Evolutionary conservation across 2,888 invertebrate genomes (phyloP), one percentile per base, ranked within the genome.

Genomic region (Troglohyphantes excavatus): DNA sequence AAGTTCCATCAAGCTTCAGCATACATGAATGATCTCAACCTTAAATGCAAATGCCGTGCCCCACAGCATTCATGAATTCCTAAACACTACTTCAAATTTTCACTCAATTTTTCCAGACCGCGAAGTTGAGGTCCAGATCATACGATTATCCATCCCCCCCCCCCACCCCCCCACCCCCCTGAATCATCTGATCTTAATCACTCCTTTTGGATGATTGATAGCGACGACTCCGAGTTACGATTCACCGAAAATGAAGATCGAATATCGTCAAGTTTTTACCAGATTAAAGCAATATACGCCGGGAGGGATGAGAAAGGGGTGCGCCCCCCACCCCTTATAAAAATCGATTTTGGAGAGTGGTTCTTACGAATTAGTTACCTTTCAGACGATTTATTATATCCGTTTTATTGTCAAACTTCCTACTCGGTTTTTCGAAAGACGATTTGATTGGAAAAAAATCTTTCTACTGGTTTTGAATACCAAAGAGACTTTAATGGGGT

Each of bases 241-340:
- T 53, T 53, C 53, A 53, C 53, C 53, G 17, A 53, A 53, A 53
- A 53, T 53, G 53, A 53, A 53, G 53, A 53, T 53, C 53, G 53
- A 53, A 53, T n/a, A 53, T 53, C 13, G n/a, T 17, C 13, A n/a
- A 53, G 53, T n/a, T 53, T 53, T 6, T 53, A 53, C 53, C 17
- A 13, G 13, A 53, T 53, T 53, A 53, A 6, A 53, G 53, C 0
- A 53, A 13, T 53, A 33, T 33, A 3, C 33, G 33, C 33, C 33
- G 3, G 3, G 33, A 9, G 33, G 33, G 33, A 33, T 6, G 33
- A 53, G n/a, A 17, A 53, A 53, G 53, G n/a, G 53, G 17, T 17
- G 53, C 1, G 46, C 46, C 11, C 3, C 13, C 13, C 11, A 46
- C 13, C 13, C 17, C 46, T 39, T 1, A 39, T n/a, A 53, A 53